Percentiles rank a stretch among this genome's conserved stretches.
These are phyloP conservation scores for Archocentrus centrarchus DNA, from an alignment of 2,113 vertebrate genomes.

Conservation along the genomic window DNA sequence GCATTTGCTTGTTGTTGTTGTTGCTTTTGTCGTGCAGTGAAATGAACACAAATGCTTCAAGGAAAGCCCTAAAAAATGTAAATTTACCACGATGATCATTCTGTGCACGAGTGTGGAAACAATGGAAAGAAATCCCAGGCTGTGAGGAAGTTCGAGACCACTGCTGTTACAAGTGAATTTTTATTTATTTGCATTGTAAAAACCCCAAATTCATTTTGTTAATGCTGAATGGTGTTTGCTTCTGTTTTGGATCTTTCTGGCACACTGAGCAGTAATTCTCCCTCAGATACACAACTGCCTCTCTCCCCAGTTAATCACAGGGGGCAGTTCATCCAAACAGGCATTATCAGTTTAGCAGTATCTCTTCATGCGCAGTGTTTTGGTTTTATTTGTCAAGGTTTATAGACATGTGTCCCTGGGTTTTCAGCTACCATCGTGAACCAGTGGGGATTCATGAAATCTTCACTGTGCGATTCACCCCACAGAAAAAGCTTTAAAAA, in stretches of 20 bases:
- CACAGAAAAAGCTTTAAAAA: background rate
- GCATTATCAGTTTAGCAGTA: background rate
- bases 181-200: background rate
- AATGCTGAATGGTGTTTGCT: background rate
- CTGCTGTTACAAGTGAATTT: background rate
- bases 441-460: background rate
- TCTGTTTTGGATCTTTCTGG: background rate
- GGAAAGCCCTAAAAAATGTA: fast-evolving
- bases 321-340: fast-evolving
- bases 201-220: background rate
- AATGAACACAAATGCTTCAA: background rate
- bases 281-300: background rate
- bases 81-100: fast-evolving
- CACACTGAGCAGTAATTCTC: background rate
- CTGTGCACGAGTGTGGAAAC: background rate
- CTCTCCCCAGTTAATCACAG: fast-evolving
- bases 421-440: background rate
- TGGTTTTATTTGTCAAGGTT: slow-evolving; percentile 5
- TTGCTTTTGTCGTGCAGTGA: background rate
- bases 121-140: background rate
- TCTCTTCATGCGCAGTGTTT: background rate
- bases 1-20: background rate
- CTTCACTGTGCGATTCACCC: background rate
- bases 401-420: background rate
- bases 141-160: background rate